Evolutionary conservation across 2,113 vertebrate genomes (phyloP).

Genomic region (Neolamprologus sp.): DNA sequence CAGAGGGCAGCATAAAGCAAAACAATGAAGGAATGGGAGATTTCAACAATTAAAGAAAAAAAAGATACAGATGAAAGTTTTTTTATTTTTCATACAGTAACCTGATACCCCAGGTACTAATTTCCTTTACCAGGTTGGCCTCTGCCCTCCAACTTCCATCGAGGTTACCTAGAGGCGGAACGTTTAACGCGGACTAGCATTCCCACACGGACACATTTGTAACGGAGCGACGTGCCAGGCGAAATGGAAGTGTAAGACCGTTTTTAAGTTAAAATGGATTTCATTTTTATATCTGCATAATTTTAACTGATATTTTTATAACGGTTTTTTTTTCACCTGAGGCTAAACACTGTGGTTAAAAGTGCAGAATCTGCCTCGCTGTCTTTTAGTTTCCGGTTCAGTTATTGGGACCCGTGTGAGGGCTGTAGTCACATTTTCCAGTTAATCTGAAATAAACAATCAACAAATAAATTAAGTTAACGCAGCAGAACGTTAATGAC

Average conservation of each 20-base stretch:
- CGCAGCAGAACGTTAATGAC: not conserved
- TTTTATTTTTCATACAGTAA: not conserved
- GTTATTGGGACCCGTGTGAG: not conserved
- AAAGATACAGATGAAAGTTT: not conserved
- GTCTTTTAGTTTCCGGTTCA: not conserved
- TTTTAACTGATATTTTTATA: fast-evolving
- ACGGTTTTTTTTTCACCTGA: not conserved
- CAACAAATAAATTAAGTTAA: not conserved
- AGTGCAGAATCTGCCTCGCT: not conserved
- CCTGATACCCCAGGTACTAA: not conserved
- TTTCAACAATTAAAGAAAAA: not conserved
- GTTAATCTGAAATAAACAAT: not conserved
- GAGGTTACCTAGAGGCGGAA: not conserved
- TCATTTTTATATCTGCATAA: not conserved
- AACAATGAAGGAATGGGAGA: not conserved
- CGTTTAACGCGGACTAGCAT: fast-evolving
- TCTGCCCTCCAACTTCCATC: not conserved
- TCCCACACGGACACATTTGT: slow-evolving; percentile 15
- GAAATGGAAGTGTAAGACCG: slow-evolving; percentile 59
- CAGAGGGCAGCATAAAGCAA: not conserved
- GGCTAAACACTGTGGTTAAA: not conserved
- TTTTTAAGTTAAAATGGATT: not conserved
- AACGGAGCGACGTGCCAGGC: not conserved
- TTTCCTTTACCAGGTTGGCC: not conserved
- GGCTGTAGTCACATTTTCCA: not conserved